These are phyloP conservation scores for Coleophora flavipennella DNA, from an alignment of 2,888 invertebrate genomes.

Conservation along the genomic window DNA sequence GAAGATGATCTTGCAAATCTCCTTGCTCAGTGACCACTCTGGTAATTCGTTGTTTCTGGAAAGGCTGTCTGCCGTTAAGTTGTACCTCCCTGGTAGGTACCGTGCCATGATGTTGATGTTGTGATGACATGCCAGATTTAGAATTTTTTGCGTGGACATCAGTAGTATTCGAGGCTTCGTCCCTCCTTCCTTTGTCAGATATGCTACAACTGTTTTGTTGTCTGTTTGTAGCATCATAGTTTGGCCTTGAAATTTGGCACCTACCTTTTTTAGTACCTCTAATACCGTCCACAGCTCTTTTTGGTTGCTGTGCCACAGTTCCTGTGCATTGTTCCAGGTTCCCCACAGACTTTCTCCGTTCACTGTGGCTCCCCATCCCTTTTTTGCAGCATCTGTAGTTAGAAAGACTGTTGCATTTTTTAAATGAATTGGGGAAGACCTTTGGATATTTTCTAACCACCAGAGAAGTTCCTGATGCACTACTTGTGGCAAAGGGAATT, in stretches of 20 bases:
- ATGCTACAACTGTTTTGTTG: constrained; percentile 1
- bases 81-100: no score
- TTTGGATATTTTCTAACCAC: not conserved
- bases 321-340: constrained; percentile 5
- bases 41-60: not conserved
- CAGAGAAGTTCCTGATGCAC: not conserved
- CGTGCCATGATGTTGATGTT: no score
- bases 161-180: not conserved
- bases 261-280: constrained; percentile 1
- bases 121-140: not conserved
- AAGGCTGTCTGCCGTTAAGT: no score
- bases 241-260: constrained; percentile 4
- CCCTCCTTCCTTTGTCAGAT: not conserved
- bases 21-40: constrained; percentile 2
- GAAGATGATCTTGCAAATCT: constrained; percentile 1
- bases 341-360: constrained; percentile 4
- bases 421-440: constrained; percentile 3
- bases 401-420: constrained; percentile 4
- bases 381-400: constrained; percentile 5
- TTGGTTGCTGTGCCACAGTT: constrained; percentile 6
- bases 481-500: not conserved
- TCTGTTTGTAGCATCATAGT: constrained; percentile 8
- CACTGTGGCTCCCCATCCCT: constrained; percentile 10
- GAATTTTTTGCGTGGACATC: not conserved
- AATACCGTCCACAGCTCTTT: constrained; percentile 6